Base-by-base conservation (phyloP, 2,888 invertebrate species). In the Willowsia nigromaculata region DNA sequence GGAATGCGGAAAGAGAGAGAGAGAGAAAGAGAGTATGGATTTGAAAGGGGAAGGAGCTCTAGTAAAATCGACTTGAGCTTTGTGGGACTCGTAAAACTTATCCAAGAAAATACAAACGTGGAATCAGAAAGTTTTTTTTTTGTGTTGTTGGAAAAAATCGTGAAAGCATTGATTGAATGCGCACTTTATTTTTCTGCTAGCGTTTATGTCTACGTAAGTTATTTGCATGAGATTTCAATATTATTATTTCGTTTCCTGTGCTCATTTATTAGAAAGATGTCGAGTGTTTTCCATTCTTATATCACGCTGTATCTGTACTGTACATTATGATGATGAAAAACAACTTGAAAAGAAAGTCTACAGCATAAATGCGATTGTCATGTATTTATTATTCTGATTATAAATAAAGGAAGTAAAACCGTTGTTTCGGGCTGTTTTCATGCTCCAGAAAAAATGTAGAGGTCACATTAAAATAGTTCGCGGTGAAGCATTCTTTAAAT, bases 71-170 rank as follows among this genome's bases (percentile, higher is more conserved):
- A 76, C 27, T 50, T 76, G 50, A 18, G 76, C 30, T 76, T 76
- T 53, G 76, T 76, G 76, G 76, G 33, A 76, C 30, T 76, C 76
- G 33, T 50, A 76, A 76, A 76, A 76, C 50, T 50, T 43, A 50
- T 30, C 22, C 11, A 30, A 18, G 27, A 50, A 47, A 50, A 76
- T 76, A 30, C n/a, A 53, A 25, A 25, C 22, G 27, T 7, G 65
- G n/a, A n/a, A n/a, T n/a, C 2, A 43, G 50, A 76, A 76, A 53
- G 15, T 30, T 50, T 33, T 50, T 9, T 50, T 27, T 30, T 30
- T 53, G 30, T n/a, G n/a, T n/a, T n/a, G n/a, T n/a, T n/a, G n/a
- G n/a, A n/a, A 76, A 76, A 47, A 33, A 9, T 30, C 53, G 30
- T 22, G 30, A 18, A 50, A 50, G 27, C 37, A 18, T 76, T 76